Evolutionary conservation across 37 sponge, comb jelly and placozoan species (phyloP), one percentile per base, ranked within the genome.

Genomic region (Tethya wilhelma): DNA sequence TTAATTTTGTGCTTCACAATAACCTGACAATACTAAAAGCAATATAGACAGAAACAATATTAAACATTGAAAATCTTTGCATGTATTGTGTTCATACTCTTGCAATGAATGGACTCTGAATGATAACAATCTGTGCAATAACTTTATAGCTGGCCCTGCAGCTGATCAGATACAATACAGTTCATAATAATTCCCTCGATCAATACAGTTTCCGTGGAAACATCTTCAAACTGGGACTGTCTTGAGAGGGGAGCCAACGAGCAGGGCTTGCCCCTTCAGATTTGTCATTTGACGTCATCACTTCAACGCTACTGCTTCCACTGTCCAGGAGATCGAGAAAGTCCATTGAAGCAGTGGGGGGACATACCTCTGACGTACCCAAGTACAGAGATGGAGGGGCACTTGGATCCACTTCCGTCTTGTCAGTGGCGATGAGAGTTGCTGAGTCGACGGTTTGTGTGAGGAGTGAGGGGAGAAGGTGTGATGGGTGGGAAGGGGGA

Each of bases 191-290:
- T 65, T n/a, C n/a, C n/a, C n/a, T n/a, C 6, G 25, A 41, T 40
- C 38, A 69, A 33, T 83, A 74, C 9, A 83, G 75, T 49, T 74
- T 83, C 4, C 43, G 55, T 20, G 75, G 84, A 56, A 75, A 83
- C 69, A 84, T 49, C n/a, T 38, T 43, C 57, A 78, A 78, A 43
- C 85, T 65, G 7, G 11, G 62, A 19, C 5, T 28, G n/a, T 28
- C n/a, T 60, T 28, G 11, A 6, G 7, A 30, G n/a, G n/a, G n/a
- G n/a, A n/a, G n/a, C n/a, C n/a, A n/a, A n/a, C n/a, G n/a, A n/a
- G n/a, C n/a, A 67, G 38, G 11, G 67, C 34, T 67, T 30, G 8
- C 67, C 38, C 30, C 53, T 49, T 49, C 53, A 14, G n/a, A n/a
- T 28, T 26, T 2, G 59, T 58, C 59, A 49, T 14, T 49, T 14